Percentiles rank a stretch among this genome's conserved stretches.
phyloP scores from a whole-genome alignment of 2,888 invertebrate genomes.

The Lymantria monacha region DNA sequence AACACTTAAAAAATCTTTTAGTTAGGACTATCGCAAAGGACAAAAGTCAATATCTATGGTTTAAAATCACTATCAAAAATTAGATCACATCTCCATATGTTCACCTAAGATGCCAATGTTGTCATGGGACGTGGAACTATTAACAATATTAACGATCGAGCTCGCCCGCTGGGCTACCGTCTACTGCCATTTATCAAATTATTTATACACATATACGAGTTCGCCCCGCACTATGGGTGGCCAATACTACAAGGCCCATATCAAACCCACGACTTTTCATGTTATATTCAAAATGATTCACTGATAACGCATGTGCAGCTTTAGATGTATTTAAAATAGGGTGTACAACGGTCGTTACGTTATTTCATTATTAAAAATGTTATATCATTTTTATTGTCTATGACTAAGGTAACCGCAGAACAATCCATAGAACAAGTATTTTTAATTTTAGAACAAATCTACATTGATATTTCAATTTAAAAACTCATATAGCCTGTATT shows the following conservation, averaged over 20 bases:
- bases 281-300: slow-evolving; percentile 11
- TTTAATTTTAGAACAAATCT: no score
- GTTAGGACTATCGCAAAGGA: no score
- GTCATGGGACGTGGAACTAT: slow-evolving; percentile 43
- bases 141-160: slow-evolving; percentile 56
- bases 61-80: no score
- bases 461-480: no score
- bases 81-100: slow-evolving; percentile 2
- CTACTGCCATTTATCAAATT: slow-evolving; percentile 66
- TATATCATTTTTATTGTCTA: no score
- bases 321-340: slow-evolving; percentile 8
- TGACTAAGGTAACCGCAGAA: no score
- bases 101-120: slow-evolving; percentile 20
- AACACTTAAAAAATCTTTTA: no score
- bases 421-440: no score
- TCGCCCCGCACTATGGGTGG: slow-evolving; percentile 15
- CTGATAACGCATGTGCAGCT: slow-evolving; percentile 22
- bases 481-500: no score
- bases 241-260: slow-evolving; percentile 39
- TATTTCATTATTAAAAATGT: no score
- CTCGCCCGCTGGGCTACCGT: slow-evolving; percentile 65
- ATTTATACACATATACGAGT: slow-evolving; percentile 54
- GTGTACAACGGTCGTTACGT: not conserved
- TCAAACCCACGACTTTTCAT: slow-evolving; percentile 28
- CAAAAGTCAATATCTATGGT: no score